Percentiles rank a stretch among this genome's conserved stretches.
Conservation (phyloP, 2,797 vertebrate genomes). For the Leptodactylus fallax region DNA sequence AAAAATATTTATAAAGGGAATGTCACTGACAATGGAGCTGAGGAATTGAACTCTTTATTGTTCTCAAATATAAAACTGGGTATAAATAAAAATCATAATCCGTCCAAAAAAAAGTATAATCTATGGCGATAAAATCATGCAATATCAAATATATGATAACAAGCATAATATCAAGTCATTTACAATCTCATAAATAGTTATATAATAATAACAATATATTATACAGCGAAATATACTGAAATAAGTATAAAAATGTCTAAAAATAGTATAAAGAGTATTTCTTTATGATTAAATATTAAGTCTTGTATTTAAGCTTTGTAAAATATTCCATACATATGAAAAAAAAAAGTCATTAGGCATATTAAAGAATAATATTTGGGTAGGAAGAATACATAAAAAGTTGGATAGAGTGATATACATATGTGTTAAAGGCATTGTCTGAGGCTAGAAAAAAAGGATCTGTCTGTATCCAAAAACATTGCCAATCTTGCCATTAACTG, state of each 20-base stretch:
- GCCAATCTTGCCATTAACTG: too few species aligned
- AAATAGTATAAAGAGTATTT: neutral
- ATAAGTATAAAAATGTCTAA: neutral
- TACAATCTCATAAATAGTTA: neutral
- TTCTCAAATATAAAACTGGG: neutral
- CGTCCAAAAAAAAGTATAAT: neutral
- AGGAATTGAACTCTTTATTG: neutral
- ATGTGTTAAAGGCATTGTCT: too few species aligned
- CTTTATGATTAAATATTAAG: neutral
- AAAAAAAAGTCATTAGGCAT: too few species aligned
- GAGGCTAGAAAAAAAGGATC: too few species aligned
- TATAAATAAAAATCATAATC: neutral
- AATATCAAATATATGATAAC: neutral
- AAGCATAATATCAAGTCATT: neutral
- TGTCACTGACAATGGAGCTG: neutral
- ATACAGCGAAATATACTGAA: neutral
- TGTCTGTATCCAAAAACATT: too few species aligned
- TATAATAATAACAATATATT: neutral
- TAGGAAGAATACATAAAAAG: too few species aligned
- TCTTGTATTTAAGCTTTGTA: too few species aligned
- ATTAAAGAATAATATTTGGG: too few species aligned
- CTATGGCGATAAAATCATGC: neutral
- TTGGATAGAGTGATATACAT: too few species aligned
- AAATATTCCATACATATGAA: too few species aligned
- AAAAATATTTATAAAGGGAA: conserved; percentile 15